Evolutionary conservation across 1,140 invertebrate genomes (phyloP), one percentile per base, ranked within the genome.

Genomic region (Rhizoglyphus robini): DNA sequence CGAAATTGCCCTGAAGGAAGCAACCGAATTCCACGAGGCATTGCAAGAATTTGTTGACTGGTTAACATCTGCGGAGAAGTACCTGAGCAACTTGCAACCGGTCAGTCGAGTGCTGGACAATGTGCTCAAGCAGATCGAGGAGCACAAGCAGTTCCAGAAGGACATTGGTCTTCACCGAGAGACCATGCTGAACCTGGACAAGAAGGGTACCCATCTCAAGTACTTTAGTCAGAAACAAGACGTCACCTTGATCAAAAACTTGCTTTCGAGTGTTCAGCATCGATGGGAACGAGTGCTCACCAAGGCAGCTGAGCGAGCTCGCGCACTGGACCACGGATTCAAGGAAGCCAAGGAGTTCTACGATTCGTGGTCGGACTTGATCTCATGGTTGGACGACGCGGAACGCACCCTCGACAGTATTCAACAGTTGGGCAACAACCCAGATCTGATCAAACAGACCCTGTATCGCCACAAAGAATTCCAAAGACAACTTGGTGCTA

Each of bases 171-270:
- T 86, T 0, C 91, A 97, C 75, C 81, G 93, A 15, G 94, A 98
- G 77, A 86, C 86, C 0, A 95, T 98, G 91, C 77, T 96, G 0
- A 87, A 90, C 69, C 78, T 99, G 66, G 92, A 97, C 77, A 96
- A 96, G 77, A 95, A 77, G 93, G 93, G 92, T 68, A 96, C 91
- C 0, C 92, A 97, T 75, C 79, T 96, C 11, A 96, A 97, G 74
- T 97, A 96, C 77, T 96, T 96, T 80, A 96, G 92, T 71, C 95
- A 98, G 76, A 98, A 97, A 76, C 95, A 98, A 74, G 96, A 99
- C 74, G 93, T 96, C 0, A 96, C 98, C 70, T 80, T 97, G 2
- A 98, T 99, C 70, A 98, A 97, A 78, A 99, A 99, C 76, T 77
- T 97, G 25, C 79, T 99, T 18, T 87, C 96, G 4, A 96, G 91